Evolutionary conservation across 2,888 invertebrate species (phyloP).

Genomic region (Sphaerophoria rueppellii): DNA sequence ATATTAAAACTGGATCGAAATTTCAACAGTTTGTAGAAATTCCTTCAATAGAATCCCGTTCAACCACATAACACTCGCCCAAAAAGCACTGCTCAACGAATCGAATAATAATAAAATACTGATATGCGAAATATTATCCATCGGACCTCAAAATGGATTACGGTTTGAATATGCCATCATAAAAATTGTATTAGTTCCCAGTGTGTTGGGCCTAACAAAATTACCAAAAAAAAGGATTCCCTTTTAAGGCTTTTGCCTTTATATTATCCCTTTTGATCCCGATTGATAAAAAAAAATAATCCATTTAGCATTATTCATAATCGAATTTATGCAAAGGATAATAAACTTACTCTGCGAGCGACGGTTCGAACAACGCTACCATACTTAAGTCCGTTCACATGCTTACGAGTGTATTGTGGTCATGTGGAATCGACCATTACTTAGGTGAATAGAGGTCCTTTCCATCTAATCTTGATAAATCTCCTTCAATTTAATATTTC

Average conservation of each 20-base stretch:
- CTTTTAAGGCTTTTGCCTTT: background rate
- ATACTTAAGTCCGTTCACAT: background rate
- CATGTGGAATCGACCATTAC: slow-evolving; percentile 59
- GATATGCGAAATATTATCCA: background rate
- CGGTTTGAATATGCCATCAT: background rate
- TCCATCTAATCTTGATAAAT: slow-evolving; percentile 63
- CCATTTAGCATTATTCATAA: slow-evolving; percentile 51
- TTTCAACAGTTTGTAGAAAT: no score
- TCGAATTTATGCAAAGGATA: slow-evolving; percentile 49
- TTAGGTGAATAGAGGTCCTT: slow-evolving; percentile 48
- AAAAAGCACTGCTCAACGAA: background rate
- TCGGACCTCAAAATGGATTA: slow-evolving; percentile 9
- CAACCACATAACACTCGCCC: background rate
- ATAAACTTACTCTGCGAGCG: slow-evolving; percentile 13
- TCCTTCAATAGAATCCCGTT: no score
- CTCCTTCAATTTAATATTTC: slow-evolving; percentile 43
- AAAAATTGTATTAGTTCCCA: slow-evolving; percentile 9
- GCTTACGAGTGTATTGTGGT: slow-evolving; percentile 1
- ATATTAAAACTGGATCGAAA: no score
- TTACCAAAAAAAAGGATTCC: background rate
- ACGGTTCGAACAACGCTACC: background rate
- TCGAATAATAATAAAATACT: background rate
- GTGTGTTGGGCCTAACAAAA: background rate
- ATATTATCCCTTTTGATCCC: background rate
- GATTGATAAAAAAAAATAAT: slow-evolving; percentile 34